Evolutionary conservation across 2,797 vertebrate genomes (phyloP).

Genomic region (Yasuhikotakia modesta): DNA sequence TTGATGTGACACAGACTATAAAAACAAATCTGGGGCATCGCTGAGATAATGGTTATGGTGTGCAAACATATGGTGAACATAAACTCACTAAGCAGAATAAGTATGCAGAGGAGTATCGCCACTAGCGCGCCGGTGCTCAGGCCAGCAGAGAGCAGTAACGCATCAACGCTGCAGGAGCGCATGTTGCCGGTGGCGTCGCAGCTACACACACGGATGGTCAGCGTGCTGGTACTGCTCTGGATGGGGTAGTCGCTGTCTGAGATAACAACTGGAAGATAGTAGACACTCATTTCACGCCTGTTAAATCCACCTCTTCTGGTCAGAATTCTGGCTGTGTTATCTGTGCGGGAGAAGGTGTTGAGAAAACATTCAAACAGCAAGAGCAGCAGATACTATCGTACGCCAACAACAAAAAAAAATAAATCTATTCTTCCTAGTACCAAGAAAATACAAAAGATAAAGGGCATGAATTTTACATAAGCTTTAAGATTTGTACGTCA

Average conservation of each 20-base stretch:
- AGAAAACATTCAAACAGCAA: conserved; percentile 46
- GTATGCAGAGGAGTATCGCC: conserved; percentile 82
- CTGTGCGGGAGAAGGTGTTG: conserved; percentile 61
- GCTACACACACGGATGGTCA: conserved; percentile 82
- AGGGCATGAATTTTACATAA: conserved; percentile 29
- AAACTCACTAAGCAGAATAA: conserved; percentile 81
- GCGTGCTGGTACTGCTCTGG: conserved; percentile 82
- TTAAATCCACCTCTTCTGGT: conserved; percentile 83
- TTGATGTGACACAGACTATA: conserved; percentile 2
- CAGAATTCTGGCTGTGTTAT: conserved; percentile 86
- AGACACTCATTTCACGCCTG: conserved; percentile 81
- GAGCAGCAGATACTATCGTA: conserved; percentile 29
- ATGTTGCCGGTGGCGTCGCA: conserved; percentile 80
- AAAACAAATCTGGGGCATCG: conserved; percentile 8
- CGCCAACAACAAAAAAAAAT: conserved; percentile 32
- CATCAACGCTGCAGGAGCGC: conserved; percentile 80
- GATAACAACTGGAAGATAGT: conserved; percentile 84
- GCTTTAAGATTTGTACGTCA: conserved; percentile 1
- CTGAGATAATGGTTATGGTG: neutral
- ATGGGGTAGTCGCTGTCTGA: conserved; percentile 83
- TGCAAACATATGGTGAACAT: neutral
- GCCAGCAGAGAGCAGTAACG: conserved; percentile 78
- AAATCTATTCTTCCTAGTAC: conserved; percentile 17
- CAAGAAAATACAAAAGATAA: conserved; percentile 4
- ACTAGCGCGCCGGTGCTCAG: conserved; percentile 83